Evolutionary conservation across 2,797 vertebrate genomes (phyloP), one percentile per base, ranked within the genome.

Genomic region (Thalassophryne amazonica): DNA sequence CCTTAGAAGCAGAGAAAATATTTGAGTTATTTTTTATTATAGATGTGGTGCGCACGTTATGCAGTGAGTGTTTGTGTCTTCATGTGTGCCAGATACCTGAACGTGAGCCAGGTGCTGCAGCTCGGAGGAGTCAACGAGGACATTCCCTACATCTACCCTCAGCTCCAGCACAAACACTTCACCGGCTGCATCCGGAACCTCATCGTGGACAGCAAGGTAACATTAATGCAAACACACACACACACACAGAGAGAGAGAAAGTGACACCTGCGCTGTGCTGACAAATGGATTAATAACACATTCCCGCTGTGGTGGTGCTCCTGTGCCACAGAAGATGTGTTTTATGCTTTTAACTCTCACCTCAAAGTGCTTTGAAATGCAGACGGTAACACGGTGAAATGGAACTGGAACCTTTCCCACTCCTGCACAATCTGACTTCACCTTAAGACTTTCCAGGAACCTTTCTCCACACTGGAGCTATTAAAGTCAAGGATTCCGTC

Each of bases 131-230:
- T 94, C 9, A 96, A 94, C 12, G 92, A 93, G 69, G 91, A 91
- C 0, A 73, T 93, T 15, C 91, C 93, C 0, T 94, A 93, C 66
- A 83, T 90, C 63, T 94, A 94, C 65, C 92, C 91, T 1, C 90
- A 94, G 18, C 43, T 94, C 29, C 88, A 89, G 30, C 90, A 94
- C 78, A 94, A 92, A 67, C 93, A 94, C 81, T 95, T 94, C 59
- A 92, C 88, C 1, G 94, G 94, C 49, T 95, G 94, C 74, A 85
- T 96, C 33, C 92, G 91, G 46, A 94, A 94, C 84, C 78, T 96
- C 30, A 14, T 93, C 3, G 62, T 95, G 63, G 93, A 96, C 82
- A 95, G 93, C 88, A 90, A 95, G 92, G 94, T 96, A 78, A 66
- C 40, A 23, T 4, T 2, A 9, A 21, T 10, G 5, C 14, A 15